phyloP scores from a whole-genome alignment of 2,113 vertebrate species.

The Neomonachus schauinslandi region DNA sequence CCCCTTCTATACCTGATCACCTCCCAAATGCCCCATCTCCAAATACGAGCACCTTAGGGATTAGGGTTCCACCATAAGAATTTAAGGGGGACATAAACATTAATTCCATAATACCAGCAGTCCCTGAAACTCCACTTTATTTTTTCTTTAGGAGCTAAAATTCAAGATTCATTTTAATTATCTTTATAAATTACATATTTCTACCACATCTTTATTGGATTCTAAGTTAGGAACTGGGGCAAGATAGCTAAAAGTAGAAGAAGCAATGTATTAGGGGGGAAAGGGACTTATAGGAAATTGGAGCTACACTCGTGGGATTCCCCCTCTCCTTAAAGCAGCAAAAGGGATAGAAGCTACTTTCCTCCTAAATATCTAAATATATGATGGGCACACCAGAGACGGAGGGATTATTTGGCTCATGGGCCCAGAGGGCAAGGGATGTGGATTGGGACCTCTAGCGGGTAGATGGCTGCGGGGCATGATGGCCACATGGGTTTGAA shows the following conservation, averaged over 20 bases:
- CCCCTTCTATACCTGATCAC: neutral
- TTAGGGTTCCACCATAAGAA: neutral
- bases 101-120: neutral
- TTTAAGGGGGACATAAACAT: neutral
- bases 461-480: neutral
- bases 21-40: neutral
- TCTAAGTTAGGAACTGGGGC: neutral
- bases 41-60: neutral
- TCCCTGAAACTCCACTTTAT: neutral
- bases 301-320: neutral
- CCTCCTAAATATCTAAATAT: neutral
- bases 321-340: neutral
- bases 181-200: neutral
- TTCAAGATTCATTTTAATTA: neutral
- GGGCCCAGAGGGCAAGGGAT: neutral
- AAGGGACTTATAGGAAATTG: neutral
- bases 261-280: neutral
- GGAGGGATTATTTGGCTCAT: neutral
- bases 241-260: neutral
- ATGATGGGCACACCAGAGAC: neutral
- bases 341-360: neutral
- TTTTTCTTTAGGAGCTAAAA: neutral
- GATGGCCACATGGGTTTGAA: neutral
- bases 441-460: too few species aligned
- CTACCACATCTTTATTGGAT: neutral